phyloP scores from a whole-genome alignment of 2,113 vertebrate genomes.

The Triplophysa rosa region DNA sequence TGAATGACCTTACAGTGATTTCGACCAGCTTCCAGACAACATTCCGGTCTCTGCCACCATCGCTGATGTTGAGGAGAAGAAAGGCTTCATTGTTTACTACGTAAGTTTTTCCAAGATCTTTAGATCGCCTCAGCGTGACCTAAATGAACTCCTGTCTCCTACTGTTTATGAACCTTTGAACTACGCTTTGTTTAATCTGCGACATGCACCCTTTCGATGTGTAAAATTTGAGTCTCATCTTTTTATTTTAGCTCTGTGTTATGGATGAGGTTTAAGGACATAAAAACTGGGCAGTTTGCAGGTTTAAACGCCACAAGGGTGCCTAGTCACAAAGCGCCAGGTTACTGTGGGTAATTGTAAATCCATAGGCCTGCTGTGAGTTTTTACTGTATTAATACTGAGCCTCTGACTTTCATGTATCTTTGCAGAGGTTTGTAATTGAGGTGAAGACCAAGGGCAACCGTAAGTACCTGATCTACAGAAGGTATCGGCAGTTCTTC shows the following conservation, averaged over 20 bases:
- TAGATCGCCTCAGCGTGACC: neutral
- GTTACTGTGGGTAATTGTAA: no score
- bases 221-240: neutral
- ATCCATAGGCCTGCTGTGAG: neutral
- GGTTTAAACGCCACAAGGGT: neutral
- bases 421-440: slow-evolving; percentile 85
- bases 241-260: neutral
- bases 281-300: neutral
- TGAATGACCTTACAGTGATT: slow-evolving; percentile 73
- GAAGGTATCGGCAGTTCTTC: slow-evolving; percentile 88
- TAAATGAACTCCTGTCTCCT: neutral
- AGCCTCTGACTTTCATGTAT: neutral
- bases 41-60: slow-evolving; percentile 86
- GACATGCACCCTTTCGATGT: neutral
- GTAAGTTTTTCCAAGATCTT: slow-evolving; percentile 72
- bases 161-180: neutral
- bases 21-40: slow-evolving; percentile 90
- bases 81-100: slow-evolving; percentile 88
- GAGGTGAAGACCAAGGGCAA: slow-evolving; percentile 93
- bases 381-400: neutral
- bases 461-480: slow-evolving; percentile 90
- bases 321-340: no score
- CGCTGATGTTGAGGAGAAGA: slow-evolving; percentile 89
- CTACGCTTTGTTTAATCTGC: neutral
- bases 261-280: neutral